Evolutionary conservation across 1,140 invertebrate genomes (phyloP).

Genomic region (fruit fly (Drosophila melanogaster)): DNA sequence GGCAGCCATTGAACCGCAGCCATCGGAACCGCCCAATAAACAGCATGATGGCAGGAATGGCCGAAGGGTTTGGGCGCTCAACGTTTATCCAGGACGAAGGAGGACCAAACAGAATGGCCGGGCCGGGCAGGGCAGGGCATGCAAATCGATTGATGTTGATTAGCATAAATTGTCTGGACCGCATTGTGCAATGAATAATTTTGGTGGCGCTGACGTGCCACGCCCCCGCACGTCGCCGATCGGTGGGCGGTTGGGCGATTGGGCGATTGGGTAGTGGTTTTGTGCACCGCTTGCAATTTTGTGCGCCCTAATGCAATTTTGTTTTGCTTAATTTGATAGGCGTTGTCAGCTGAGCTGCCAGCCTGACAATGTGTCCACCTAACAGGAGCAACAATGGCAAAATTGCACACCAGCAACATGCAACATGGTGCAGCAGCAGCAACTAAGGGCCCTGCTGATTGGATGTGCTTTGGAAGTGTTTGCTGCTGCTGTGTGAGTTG

Average conservation of each 20-base stretch:
- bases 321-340: conserved; percentile 83
- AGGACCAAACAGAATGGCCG: neutral
- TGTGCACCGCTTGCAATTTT: conserved; percentile 56
- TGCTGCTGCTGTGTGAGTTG: conserved; percentile 13
- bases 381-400: conserved; percentile 33
- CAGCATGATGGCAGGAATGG: conserved; percentile 20
- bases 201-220: conserved; percentile 63
- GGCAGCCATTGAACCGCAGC: conserved; percentile 55
- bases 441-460: conserved; percentile 33
- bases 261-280: neutral
- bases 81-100: conserved; percentile 54
- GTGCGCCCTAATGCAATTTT: conserved; percentile 77
- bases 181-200: conserved; percentile 83
- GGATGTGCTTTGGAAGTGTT: conserved; percentile 37
- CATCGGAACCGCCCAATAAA: conserved; percentile 74
- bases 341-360: conserved; percentile 74
- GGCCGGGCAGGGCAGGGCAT: conserved; percentile 50
- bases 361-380: conserved; percentile 51
- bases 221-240: conserved; percentile 9
- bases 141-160: conserved; percentile 84
- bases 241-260: neutral
- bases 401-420: conserved; percentile 3
- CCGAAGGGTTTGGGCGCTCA: neutral
- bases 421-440: conserved; percentile 7
- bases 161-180: conserved; percentile 84